Evolutionary conservation across 2,888 invertebrate species (phyloP), one percentile per base, ranked within the genome.

Genomic region (Oxycera nigricornis): DNA sequence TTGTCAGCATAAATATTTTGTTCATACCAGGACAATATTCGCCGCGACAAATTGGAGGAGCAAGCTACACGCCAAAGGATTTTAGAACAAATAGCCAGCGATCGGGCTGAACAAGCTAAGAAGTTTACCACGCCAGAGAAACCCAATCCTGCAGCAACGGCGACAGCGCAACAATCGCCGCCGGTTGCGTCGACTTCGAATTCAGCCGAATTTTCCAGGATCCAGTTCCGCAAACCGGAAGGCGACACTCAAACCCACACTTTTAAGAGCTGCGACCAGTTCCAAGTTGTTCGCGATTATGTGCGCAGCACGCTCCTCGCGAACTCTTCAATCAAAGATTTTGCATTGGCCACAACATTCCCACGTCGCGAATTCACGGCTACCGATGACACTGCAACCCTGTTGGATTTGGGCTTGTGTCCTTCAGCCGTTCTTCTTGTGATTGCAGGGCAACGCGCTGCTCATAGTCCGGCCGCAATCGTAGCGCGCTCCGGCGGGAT

Each of bases 191-290:
- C 77, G 39, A 77, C 61, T 31, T 68, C 76, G 9, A 75, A 76
- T 7, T n/a, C n/a, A n/a, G 77, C 79, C 39, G 59, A 77, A 86
- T 30, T 79, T 78, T 73, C 94, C 0, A 88, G 94, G 72, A 89
- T 97, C 46, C 96, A 96, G 86, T 95, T 97, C 82, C 91, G 94
- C 80, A 82, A 96, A 78, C 94, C 96, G 0, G 92, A 94, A 83
- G 96, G 96, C 0, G 88, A 89, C 0, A 89, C 91, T 0, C 89
- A 91, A 77, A 91, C 90, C 2, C 90, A 93, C 35, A 90, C 90
- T 78, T 96, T 97, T 82, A 87, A 90, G 31, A 89, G 91, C 0
- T 86, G 87, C 52, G 89, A 89, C 24, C 89, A 90, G 0, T 85
- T 97, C 2, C 86, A 86, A 0, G 87, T 88, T n/a, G 86, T 88